Conservation (phyloP, 2,797 vertebrate genomes). For the Spondyliosoma cantharus region DNA sequence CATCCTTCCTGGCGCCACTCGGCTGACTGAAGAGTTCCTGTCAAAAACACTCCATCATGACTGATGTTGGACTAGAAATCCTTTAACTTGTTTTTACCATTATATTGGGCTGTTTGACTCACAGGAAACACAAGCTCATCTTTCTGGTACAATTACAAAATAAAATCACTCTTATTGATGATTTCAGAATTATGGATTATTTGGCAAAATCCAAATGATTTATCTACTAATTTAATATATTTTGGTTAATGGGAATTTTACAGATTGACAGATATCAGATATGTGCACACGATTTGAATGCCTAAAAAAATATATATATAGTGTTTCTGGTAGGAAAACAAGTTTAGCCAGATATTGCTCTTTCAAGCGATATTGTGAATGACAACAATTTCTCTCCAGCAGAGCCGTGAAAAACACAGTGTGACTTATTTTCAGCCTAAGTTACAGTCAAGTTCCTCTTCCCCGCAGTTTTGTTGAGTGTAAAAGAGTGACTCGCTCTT, state of each 20-base stretch:
- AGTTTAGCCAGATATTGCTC: constrained; percentile 21
- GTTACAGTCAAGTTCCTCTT: constrained; percentile 69
- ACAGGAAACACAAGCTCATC: constrained; percentile 58
- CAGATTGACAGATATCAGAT: constrained; percentile 14
- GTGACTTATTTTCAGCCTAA: constrained; percentile 75
- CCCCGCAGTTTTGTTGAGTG: constrained; percentile 46
- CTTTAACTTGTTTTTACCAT: constrained; percentile 81
- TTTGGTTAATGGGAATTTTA: constrained; percentile 36
- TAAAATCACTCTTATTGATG: constrained; percentile 57
- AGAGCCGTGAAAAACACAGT: constrained; percentile 58
- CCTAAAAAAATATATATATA: neutral
- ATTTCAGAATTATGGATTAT: constrained; percentile 34
- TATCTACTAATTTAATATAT: constrained; percentile 32
- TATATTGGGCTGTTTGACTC: constrained; percentile 62
- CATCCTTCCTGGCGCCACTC: constrained; percentile 87
- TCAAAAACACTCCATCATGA: constrained; percentile 83
- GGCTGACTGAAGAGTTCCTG: constrained; percentile 86
- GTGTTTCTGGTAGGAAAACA: constrained; percentile 11
- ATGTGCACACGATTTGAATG: constrained; percentile 21
- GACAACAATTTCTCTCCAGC: constrained; percentile 47
- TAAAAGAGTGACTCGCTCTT: constrained; percentile 72
- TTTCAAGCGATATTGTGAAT: constrained; percentile 41
- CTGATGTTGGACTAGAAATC: constrained; percentile 81
- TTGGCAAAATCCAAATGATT: constrained; percentile 50
- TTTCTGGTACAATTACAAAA: constrained; percentile 39